Base-by-base conservation (phyloP, 2,113 vertebrate genomes). In the Ictalurus punctatus region DNA sequence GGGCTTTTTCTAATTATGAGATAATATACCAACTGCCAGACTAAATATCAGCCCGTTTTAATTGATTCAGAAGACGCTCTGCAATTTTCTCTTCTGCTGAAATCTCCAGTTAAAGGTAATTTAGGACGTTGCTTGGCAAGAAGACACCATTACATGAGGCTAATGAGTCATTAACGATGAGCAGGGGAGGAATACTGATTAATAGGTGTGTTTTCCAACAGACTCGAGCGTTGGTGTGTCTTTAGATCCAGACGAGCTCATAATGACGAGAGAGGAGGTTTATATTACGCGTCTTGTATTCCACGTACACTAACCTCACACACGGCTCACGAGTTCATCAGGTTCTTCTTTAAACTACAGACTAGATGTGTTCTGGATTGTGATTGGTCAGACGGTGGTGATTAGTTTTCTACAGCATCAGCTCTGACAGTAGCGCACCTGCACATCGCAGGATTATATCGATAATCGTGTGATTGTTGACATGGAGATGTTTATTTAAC, bases 111-210 rank as follows among this genome's bases (percentile, higher is more conserved):
- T 93, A 92, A 90, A 93, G 92, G 92, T 93, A 94, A 95, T 94
- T 93, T 92, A 94, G 90, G 92, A 93, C 86, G 90, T 92, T 93
- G 92, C 91, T 91, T 93, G 90, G 91, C 89, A 93, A 93, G 93
- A 92, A 95, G 91, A 93, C 91, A 91, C 94, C 91, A 93, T 95
- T 94, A 93, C 91, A 92, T 92, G 80, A 84, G 91, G 91, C 92
- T 95, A 95, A 94, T 95, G 93, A 94, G 88, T 93, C 92, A 95
- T 94, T 94, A 94, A 92, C 89, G 93, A 92, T 85, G 90, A 91
- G 90, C 91, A 89, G 87, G 90, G 90, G 89, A 94, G 92, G 92
- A 93, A 92, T 92, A 92, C 93, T 95, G 92, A 94, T 94, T 94
- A 92, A 94, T 93, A 93, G 91, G 93, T 93, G 92, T 92, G 92